Percentiles rank a stretch among this genome's conserved stretches.
phyloP scores from a whole-genome alignment of 2,888 invertebrate species.

The Smittia sp. region DNA sequence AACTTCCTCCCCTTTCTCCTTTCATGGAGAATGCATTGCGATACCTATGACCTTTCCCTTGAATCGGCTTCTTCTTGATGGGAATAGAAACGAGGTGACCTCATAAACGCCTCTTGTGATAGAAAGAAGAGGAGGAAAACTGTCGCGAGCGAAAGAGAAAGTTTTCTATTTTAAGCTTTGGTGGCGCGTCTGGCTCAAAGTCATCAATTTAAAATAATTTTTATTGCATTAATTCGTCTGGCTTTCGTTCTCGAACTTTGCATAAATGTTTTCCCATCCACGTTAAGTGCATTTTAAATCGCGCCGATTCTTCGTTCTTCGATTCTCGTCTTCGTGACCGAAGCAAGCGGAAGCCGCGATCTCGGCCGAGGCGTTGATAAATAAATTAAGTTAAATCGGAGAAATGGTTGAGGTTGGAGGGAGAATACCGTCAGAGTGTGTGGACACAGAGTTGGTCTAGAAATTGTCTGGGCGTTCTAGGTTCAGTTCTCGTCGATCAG shows the following conservation, averaged over 20 bases:
- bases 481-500: too few species aligned
- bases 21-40: neutral
- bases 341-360: conserved; percentile 14
- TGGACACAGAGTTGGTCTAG: too few species aligned
- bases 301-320: neutral
- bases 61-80: neutral
- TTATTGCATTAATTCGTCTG: conserved; percentile 1
- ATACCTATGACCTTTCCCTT: conserved; percentile 29
- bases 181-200: conserved; percentile 33
- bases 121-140: neutral
- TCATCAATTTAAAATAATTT: conserved; percentile 34
- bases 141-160: conserved; percentile 28
- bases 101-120: neutral
- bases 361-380: neutral
- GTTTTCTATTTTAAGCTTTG: conserved; percentile 19
- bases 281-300: too few species aligned
- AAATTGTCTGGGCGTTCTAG: too few species aligned
- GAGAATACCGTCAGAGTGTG: too few species aligned
- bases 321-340: neutral
- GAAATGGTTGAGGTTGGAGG: too few species aligned
- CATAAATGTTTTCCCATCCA: too few species aligned
- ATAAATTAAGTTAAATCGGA: neutral
- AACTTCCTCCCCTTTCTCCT: conserved; percentile 20
- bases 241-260: neutral
- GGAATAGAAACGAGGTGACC: neutral